A percentile compares a stretch with the other conserved stretches of the same genome.
Conservation (phyloP, 2,113 vertebrate genomes). For the Cyrtonyx montezumae region DNA sequence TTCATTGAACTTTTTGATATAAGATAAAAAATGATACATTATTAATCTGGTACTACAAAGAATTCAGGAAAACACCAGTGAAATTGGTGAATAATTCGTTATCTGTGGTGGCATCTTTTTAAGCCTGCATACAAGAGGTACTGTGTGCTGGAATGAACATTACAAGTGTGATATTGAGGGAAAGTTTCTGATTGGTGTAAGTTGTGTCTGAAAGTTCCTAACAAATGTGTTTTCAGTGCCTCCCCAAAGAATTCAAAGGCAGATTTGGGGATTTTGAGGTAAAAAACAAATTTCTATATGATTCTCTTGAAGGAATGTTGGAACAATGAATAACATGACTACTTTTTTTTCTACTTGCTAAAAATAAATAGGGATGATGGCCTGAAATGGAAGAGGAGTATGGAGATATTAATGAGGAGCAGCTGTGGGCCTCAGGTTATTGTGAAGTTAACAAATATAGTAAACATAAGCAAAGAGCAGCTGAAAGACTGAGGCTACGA, state of each 20-base stretch:
- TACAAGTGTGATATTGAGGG: neutral
- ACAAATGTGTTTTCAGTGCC: neutral
- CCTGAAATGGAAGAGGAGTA: neutral
- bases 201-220: neutral
- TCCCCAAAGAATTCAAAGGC: neutral
- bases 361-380: neutral
- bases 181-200: neutral
- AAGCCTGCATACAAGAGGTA: neutral
- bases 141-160: neutral
- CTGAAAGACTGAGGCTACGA: neutral
- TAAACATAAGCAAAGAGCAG: neutral
- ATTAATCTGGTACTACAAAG: neutral
- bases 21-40: neutral
- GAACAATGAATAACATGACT: neutral
- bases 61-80: neutral
- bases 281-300: neutral
- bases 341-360: neutral
- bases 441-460: neutral
- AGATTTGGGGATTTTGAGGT: neutral
- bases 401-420: neutral
- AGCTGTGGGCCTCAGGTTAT: neutral
- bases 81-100: neutral
- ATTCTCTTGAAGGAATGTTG: neutral
- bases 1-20: neutral
- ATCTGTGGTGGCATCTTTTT: neutral